These are phyloP conservation scores for Boloria selene DNA, from an alignment of 2,888 invertebrate species.

Conservation along the genomic window DNA sequence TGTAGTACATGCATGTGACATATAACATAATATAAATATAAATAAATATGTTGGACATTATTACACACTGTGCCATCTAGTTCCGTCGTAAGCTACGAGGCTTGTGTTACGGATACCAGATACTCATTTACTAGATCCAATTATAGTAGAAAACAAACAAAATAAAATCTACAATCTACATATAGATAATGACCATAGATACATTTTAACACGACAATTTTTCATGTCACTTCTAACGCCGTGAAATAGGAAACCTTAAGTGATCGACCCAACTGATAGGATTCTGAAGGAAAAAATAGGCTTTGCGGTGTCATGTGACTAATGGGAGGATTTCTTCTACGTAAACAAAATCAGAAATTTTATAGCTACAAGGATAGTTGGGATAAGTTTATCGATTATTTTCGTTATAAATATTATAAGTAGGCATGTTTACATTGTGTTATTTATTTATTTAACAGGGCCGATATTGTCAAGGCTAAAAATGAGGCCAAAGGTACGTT, in stretches of 20 bases:
- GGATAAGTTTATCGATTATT: neutral
- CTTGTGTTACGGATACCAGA: too few species aligned
- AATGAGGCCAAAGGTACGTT: too few species aligned
- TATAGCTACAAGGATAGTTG: neutral
- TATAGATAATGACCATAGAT: neutral
- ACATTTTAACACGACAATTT: constrained; percentile 7
- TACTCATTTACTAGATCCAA: too few species aligned
- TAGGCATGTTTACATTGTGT: too few species aligned
- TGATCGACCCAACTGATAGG: constrained; percentile 39
- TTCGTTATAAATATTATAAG: neutral
- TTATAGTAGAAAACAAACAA: neutral
- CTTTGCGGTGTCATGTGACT: constrained; percentile 51
- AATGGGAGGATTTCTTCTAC: constrained; percentile 51
- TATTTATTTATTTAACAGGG: too few species aligned
- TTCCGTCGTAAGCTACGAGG: too few species aligned
- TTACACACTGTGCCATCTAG: too few species aligned
- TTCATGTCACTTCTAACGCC: constrained; percentile 14
- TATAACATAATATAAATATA: too few species aligned
- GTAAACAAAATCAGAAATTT: constrained; percentile 16
- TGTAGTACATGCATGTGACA: too few species aligned
- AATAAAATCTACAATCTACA: neutral
- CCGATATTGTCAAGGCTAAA: too few species aligned
- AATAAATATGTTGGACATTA: too few species aligned
- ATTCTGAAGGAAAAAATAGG: constrained; percentile 35
- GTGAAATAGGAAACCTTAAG: constrained; percentile 36